These are phyloP conservation scores for Heliothis virescens DNA, from an alignment of 1,140 invertebrate species.

Conservation along the genomic window DNA sequence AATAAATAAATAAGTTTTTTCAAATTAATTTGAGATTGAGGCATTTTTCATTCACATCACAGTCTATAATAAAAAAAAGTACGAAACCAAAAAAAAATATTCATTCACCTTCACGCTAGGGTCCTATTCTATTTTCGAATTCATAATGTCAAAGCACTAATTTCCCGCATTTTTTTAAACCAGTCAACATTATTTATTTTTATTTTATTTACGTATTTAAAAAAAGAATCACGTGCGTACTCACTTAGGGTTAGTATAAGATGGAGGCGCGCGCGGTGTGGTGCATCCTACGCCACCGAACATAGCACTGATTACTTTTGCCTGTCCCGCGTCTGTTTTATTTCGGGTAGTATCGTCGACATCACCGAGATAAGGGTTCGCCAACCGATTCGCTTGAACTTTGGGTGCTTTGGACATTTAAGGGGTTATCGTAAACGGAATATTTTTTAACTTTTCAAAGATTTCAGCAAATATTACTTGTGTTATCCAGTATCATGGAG, in stretches of 20 bases:
- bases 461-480: too few species aligned
- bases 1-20: too few species aligned
- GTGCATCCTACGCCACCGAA: slow-evolving; percentile 39
- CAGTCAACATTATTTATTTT: not conserved
- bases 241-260: slow-evolving; percentile 1
- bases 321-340: slow-evolving; percentile 21
- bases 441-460: not conserved
- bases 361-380: slow-evolving; percentile 11
- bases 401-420: not conserved
- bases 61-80: not conserved
- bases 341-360: slow-evolving; percentile 24
- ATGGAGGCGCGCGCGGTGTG: slow-evolving; percentile 2
- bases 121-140: slow-evolving; percentile 2
- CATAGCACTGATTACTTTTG: slow-evolving; percentile 39
- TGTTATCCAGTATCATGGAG: too few species aligned
- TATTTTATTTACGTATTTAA: not conserved
- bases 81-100: not conserved
- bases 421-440: slow-evolving; percentile 1
- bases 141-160: slow-evolving; percentile 1
- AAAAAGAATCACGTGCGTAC: not conserved
- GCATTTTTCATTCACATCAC: not conserved
- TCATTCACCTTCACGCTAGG: not conserved
- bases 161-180: not conserved
- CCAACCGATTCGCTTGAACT: slow-evolving; percentile 14
- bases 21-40: too few species aligned